These are phyloP conservation scores for Dynastes hyllus DNA, from an alignment of 2,888 invertebrate species.

Conservation along the genomic window DNA sequence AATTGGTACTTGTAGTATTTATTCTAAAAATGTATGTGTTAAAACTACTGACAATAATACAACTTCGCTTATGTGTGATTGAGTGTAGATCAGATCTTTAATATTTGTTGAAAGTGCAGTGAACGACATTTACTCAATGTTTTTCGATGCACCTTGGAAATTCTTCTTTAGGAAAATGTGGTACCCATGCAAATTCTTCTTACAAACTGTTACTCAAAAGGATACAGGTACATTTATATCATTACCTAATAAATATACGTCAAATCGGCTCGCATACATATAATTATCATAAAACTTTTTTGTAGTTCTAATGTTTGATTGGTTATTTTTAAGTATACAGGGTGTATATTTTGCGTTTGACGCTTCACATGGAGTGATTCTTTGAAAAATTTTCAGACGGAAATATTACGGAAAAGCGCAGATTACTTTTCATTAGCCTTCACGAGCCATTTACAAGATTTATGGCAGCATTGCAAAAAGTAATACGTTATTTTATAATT, in stretches of 20 bases:
- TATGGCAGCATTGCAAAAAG: too few species aligned
- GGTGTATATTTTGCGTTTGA: too few species aligned
- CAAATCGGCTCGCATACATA: background rate
- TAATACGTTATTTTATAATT: too few species aligned
- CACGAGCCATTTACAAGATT: too few species aligned
- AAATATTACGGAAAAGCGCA: too few species aligned
- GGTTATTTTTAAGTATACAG: too few species aligned
- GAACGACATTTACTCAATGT: conserved; percentile 2
- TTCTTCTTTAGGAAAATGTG: conserved; percentile 61
- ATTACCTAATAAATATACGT: background rate
- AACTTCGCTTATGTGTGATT: background rate
- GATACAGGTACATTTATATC: conserved; percentile 37
- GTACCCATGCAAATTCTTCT: conserved; percentile 67
- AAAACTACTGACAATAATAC: too few species aligned
- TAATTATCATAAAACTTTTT: background rate
- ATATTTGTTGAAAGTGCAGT: background rate
- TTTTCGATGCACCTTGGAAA: conserved; percentile 16
- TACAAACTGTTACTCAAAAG: conserved; percentile 60
- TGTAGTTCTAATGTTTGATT: background rate
- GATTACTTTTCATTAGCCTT: too few species aligned
- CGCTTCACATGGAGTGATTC: too few species aligned
- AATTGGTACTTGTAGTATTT: background rate
- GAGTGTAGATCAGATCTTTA: background rate
- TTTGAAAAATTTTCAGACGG: too few species aligned
- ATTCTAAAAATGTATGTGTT: background rate